These are phyloP conservation scores for Megalopta genalis DNA, from an alignment of 1,140 invertebrate genomes.

Conservation along the genomic window DNA sequence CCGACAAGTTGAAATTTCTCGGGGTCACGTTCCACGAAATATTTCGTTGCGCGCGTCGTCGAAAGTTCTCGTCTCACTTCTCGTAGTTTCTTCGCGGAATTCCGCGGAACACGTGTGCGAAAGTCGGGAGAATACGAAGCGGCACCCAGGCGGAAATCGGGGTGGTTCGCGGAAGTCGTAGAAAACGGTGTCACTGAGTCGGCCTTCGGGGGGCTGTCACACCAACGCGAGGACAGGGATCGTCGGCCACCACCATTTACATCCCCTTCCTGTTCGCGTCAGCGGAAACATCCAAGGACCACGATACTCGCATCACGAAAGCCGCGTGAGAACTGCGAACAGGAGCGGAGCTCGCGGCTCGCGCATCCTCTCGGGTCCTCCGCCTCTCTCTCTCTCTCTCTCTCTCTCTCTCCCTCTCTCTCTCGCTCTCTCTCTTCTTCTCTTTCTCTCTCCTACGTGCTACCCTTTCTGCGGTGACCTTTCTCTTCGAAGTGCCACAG, in stretches of 20 bases:
- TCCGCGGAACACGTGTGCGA: too few relatives aligned
- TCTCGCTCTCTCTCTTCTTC: too few relatives aligned
- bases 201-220: not conserved
- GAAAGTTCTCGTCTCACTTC: too few relatives aligned
- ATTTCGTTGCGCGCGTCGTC: too few relatives aligned
- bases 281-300: not conserved
- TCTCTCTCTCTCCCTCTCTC: not conserved
- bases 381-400: not conserved
- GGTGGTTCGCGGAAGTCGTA: not conserved
- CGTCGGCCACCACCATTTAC: too few relatives aligned
- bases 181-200: not conserved
- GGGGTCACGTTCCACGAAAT: too few relatives aligned
- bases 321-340: constrained; percentile 62
- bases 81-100: too few relatives aligned
- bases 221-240: too few relatives aligned
- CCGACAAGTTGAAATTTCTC: too few relatives aligned
- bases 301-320: constrained; percentile 34
- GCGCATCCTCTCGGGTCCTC: constrained; percentile 55
- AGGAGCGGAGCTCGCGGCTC: not conserved
- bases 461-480: constrained; percentile 3
- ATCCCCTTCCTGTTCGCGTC: not conserved
- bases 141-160: not conserved
- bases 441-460: constrained; percentile 1
- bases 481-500: not conserved
- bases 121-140: too few relatives aligned